Evolutionary conservation across 2,797 vertebrate species (phyloP).

Genomic region (Esox masquinongy): DNA sequence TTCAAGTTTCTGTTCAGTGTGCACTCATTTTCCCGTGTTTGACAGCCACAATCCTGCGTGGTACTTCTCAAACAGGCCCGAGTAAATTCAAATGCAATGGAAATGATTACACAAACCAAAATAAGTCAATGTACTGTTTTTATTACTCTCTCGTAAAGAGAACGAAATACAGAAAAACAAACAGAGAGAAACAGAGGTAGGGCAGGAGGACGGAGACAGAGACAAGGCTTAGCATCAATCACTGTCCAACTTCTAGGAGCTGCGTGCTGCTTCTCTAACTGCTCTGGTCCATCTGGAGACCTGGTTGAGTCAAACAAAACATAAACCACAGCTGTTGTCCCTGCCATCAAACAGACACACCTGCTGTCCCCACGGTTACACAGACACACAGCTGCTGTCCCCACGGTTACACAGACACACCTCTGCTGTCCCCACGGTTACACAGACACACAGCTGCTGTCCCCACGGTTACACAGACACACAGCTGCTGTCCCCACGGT

Average conservation of each 20-base stretch:
- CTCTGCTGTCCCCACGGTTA: background rate
- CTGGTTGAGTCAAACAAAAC: background rate
- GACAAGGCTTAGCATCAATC: background rate
- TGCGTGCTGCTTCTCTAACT: background rate
- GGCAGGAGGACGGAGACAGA: constrained; percentile 41
- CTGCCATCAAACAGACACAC: background rate
- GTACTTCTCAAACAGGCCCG: too few species aligned
- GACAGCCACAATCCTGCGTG: too few species aligned
- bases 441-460: background rate
- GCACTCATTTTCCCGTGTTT: too few species aligned
- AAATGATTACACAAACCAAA: too few species aligned
- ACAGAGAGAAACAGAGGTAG: constrained; percentile 38
- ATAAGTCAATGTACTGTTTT: too few species aligned
- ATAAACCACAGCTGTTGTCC: background rate
- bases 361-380: too few species aligned
- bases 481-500: too few species aligned
- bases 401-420: too few species aligned
- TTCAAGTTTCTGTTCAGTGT: too few species aligned
- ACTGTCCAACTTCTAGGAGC: background rate
- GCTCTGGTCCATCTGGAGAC: background rate
- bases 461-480: background rate
- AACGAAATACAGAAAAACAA: background rate
- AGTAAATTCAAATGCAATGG: too few species aligned
- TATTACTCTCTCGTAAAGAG: too few species aligned
- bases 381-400: too few species aligned